Base-by-base conservation (phyloP, 2,797 vertebrate genomes). In the Ambastaia sidthimunki region DNA sequence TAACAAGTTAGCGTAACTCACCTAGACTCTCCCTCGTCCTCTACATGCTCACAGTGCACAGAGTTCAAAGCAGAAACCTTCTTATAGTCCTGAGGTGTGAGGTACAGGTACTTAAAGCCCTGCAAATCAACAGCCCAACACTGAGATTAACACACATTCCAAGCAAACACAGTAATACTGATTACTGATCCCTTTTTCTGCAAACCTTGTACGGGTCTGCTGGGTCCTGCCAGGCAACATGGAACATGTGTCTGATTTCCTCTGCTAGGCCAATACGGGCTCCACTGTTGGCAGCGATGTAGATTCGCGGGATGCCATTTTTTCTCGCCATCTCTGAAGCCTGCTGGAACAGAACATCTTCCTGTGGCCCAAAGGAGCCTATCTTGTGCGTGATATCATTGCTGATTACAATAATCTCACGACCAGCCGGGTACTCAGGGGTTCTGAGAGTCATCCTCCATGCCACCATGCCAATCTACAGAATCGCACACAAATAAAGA, bases 201-300 rank as follows among this genome's bases (percentile, higher is more conserved):
- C 93, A 44, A 93, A 99, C 98, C 94, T 99, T 99, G 88, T 99
- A 99, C 0, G 96, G 97, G 90, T 99, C 95, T 6, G 88, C 89
- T 0, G 93, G 92, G 86, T 99, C 98, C 47, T 97, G 95, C 98
- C 98, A 99, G 11, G 98, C 98, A 59, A 99, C 97, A 0, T 98
- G 97, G 88, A 99, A 99, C 98, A 99, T 99, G 89, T 99, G 97
- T 21, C 98, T 90, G 86, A 99, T 99, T 90, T 99, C 98, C 91
- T 99, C 98, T 0, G 98, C 97, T 92, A 99, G 89, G 1, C 98
- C 98, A 0, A 99, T 99, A 89, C 98, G 95, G 72, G 98, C 98
- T 0, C 98, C 98, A 0, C 98, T 99, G 93, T 99, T 99, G 89
- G 98, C 98, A 7, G 98, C 96, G 50, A 99, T 96, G 31, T 94